A percentile compares a stretch with the other conserved stretches of the same genome.
phyloP scores from a whole-genome alignment of 2,113 vertebrate species.

The Zosterops pallidus region DNA sequence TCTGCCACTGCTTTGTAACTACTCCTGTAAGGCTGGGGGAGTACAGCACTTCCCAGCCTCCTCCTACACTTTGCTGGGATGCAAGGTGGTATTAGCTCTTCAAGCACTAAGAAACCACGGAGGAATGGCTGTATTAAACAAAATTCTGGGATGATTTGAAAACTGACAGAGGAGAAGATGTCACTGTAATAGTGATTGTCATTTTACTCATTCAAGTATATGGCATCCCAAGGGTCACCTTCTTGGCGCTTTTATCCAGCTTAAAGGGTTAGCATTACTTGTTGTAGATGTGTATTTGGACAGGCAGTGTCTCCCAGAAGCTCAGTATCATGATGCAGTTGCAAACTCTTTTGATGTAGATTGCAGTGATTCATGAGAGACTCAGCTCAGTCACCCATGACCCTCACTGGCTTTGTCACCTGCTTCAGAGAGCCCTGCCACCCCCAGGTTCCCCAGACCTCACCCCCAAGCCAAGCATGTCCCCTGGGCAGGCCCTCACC shows the following conservation, averaged over 20 bases:
- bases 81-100: not conserved
- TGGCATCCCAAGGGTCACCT: not conserved
- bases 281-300: not conserved
- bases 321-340: not conserved
- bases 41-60: not conserved
- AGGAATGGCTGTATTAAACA: not conserved
- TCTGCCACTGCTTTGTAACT: not conserved
- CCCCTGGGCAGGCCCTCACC: not conserved
- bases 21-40: not conserved
- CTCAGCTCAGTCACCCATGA: accelerated
- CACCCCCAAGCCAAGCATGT: not conserved
- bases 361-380: not conserved
- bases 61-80: accelerated
- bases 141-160: not conserved
- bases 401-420: not conserved
- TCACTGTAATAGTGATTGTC: not conserved
- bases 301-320: not conserved
- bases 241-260: not conserved
- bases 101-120: not conserved
- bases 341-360: not conserved
- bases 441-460: not conserved
- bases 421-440: not conserved
- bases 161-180: not conserved
- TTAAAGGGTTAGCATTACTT: not conserved
- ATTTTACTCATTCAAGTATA: not conserved